A percentile compares a stretch with the other conserved stretches of the same genome.
These are phyloP conservation scores for Amphiduros pacificus DNA, from an alignment of 2,888 invertebrate species.

Conservation along the genomic window DNA sequence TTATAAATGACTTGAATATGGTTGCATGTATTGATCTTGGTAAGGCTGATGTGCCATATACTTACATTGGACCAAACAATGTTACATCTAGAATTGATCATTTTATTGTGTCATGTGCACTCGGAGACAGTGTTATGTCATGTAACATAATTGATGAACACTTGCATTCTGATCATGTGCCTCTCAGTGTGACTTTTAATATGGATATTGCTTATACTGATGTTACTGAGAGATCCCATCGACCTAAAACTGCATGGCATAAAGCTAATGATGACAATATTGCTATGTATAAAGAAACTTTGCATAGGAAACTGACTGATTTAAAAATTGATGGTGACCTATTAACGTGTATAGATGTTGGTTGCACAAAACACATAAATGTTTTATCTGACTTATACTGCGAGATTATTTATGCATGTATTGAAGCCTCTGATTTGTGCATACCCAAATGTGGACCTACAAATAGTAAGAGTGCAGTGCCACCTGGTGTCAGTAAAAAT, in stretches of 20 bases:
- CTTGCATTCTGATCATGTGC: not conserved
- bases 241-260: not conserved
- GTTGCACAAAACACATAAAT: not conserved
- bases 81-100: not conserved
- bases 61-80: not conserved
- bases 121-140: too few species aligned
- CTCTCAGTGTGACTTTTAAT: too few species aligned
- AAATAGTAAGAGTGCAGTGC: too few species aligned
- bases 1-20: not conserved
- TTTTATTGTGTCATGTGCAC: not conserved
- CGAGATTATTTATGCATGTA: not conserved
- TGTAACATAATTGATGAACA: too few species aligned
- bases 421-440: too few species aligned
- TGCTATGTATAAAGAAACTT: not conserved
- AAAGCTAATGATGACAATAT: not conserved
- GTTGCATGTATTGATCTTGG: not conserved
- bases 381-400: not conserved
- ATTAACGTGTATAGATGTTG: not conserved
- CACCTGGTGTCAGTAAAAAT: too few species aligned
- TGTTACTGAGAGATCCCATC: not conserved
- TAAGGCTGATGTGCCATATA: not conserved
- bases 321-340: not conserved
- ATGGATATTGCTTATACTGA: too few species aligned
- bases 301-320: not conserved
- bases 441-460: not conserved